phyloP scores from a whole-genome alignment of 1,140 invertebrate species.

The Pseudomyrmex concolor region DNA sequence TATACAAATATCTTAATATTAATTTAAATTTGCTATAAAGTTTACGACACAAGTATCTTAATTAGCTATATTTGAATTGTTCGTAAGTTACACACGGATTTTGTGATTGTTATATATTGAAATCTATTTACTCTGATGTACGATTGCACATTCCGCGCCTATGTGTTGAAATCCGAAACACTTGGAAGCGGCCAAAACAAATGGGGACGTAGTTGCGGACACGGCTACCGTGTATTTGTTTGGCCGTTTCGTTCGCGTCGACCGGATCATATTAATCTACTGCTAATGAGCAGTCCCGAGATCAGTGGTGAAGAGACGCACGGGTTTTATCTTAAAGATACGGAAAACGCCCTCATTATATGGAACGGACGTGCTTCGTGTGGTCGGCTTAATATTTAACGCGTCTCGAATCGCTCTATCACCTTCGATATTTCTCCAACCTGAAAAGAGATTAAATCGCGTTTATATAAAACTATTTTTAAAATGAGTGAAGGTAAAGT shows the following conservation, averaged over 20 bases:
- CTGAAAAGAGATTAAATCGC: slow-evolving; percentile 51
- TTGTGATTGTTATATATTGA: slow-evolving; percentile 9
- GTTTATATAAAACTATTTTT: neutral
- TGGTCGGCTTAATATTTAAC: slow-evolving; percentile 81
- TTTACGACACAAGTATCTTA: neutral
- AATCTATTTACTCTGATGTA: neutral
- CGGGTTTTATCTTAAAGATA: slow-evolving; percentile 72
- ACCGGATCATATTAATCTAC: slow-evolving; percentile 83
- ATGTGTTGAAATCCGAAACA: slow-evolving; percentile 32
- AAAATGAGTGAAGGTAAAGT: slow-evolving; percentile 25
- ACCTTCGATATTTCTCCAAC: slow-evolving; percentile 77
- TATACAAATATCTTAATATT: too few species aligned
- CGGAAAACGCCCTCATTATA: slow-evolving; percentile 77
- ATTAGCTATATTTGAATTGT: neutral
- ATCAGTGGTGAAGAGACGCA: slow-evolving; percentile 70
- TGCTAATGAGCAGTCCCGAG: slow-evolving; percentile 80
- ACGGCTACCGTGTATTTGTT: slow-evolving; percentile 80
- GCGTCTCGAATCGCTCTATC: slow-evolving; percentile 78
- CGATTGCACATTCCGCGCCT: neutral
- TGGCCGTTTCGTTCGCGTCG: slow-evolving; percentile 70
- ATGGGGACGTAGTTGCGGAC: slow-evolving; percentile 63
- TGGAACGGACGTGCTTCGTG: slow-evolving; percentile 55
- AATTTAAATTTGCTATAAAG: too few species aligned
- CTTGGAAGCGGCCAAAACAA: slow-evolving; percentile 58
- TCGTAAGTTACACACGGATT: neutral